Conservation (phyloP, 2,888 invertebrate genomes). For the Drosophila kambysellisi region DNA sequence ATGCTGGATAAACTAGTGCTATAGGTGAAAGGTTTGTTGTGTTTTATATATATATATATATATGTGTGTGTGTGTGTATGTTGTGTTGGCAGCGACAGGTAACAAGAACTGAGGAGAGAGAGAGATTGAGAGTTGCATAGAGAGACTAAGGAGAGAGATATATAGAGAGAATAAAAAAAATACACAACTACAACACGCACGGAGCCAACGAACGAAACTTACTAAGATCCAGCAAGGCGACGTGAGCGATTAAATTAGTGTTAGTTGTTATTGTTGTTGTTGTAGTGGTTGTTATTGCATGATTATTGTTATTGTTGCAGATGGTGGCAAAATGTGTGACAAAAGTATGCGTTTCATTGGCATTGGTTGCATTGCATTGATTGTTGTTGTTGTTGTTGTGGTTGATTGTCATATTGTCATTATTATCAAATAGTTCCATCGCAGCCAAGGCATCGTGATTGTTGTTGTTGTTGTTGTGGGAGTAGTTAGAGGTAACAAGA, state of each 20-base stretch:
- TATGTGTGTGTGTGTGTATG: not conserved
- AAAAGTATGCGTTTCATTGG: conserved; percentile 65
- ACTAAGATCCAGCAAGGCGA: conserved; percentile 84
- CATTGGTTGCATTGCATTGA: conserved; percentile 37
- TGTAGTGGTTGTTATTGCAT: conserved; percentile 61
- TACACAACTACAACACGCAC: conserved; percentile 67
- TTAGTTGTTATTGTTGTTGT: conserved; percentile 57
- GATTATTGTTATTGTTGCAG: conserved; percentile 62
- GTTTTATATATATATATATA: not conserved
- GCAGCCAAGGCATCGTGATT: conserved; percentile 52
- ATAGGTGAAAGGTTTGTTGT: conserved; percentile 3
- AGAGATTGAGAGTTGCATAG: conserved; percentile 32
- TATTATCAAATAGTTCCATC: conserved; percentile 58
- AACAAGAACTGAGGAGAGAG: conserved; percentile 31
- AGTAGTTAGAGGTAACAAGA: conserved; percentile 85
- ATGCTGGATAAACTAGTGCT: conserved; percentile 48
- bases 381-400: conserved; percentile 49
- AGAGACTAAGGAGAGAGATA: conserved; percentile 21
- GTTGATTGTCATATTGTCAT: conserved; percentile 56
- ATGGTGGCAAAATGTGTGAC: conserved; percentile 65
- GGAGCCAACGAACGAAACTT: conserved; percentile 78
- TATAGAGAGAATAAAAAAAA: conserved; percentile 19
- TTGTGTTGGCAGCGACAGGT: conserved; percentile 25
- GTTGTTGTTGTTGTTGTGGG: conserved; percentile 63
- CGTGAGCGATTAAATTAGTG: conserved; percentile 67